Evolutionary conservation across 1,140 invertebrate genomes (phyloP).

Genomic region (Tigriopus japonicus): DNA sequence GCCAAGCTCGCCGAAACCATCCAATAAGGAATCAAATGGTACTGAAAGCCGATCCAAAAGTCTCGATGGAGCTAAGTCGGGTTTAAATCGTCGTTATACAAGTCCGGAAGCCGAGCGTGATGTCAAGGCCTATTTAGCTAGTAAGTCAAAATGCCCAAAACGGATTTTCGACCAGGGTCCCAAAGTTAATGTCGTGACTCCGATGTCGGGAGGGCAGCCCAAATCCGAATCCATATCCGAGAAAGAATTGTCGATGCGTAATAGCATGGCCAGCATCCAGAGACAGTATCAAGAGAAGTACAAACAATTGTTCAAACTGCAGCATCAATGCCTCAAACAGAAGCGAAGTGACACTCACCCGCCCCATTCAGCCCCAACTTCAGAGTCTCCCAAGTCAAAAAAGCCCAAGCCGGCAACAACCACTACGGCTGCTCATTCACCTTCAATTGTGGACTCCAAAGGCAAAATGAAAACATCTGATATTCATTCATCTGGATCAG

Average conservation of each 20-base stretch:
- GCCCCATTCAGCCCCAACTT: background rate
- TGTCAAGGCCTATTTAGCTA: constrained; percentile 28
- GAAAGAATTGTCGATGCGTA: constrained; percentile 38
- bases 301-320: constrained; percentile 36
- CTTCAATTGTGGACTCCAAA: no score
- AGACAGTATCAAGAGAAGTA: constrained; percentile 61
- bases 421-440: no score
- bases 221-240: no score
- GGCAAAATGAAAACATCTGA: no score
- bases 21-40: no score
- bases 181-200: background rate
- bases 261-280: constrained; percentile 53
- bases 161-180: background rate
- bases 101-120: constrained; percentile 29
- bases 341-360: no score
- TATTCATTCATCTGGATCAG: no score
- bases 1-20: no score
- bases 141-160: constrained; percentile 21
- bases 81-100: constrained; percentile 24
- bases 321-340: background rate
- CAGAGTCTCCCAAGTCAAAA: background rate
- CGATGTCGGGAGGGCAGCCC: constrained; percentile 17
- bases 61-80: constrained; percentile 2
- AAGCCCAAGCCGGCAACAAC: no score
- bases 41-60: no score